Percentiles rank a stretch among this genome's conserved stretches.
Evolutionary conservation across 2,797 vertebrate genomes (phyloP).

Genomic region (Smutsia gigantea): DNA sequence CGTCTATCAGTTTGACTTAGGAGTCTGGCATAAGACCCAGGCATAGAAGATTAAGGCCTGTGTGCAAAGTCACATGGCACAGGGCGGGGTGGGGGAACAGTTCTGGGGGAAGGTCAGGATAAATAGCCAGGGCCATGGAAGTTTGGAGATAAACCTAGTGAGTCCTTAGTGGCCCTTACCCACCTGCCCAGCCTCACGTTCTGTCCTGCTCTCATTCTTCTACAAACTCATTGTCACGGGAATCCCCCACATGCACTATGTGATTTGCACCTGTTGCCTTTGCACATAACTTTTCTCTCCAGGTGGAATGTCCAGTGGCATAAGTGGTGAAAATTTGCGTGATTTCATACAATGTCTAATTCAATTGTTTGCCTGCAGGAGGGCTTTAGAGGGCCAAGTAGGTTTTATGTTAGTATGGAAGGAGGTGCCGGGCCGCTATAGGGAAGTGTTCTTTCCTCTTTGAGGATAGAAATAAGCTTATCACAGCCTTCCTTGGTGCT

Average conservation of each 20-base stretch:
- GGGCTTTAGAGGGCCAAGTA: neutral
- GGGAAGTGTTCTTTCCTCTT: neutral
- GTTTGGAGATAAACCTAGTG: neutral
- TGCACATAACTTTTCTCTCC: neutral
- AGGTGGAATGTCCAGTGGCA: neutral
- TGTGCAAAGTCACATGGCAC: neutral
- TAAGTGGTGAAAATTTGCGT: neutral
- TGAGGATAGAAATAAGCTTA: neutral
- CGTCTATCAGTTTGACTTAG: neutral
- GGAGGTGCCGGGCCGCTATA: neutral
- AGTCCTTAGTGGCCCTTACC: neutral
- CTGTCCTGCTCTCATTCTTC: neutral
- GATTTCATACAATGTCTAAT: neutral
- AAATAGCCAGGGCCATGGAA: accelerated
- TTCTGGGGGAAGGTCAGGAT: neutral
- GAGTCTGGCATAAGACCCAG: neutral
- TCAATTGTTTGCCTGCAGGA: neutral
- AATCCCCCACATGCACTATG: no score
- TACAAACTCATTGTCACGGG: neutral
- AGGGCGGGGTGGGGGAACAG: no score
- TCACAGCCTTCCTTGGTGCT: neutral
- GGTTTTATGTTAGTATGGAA: neutral
- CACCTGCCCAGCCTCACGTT: neutral
- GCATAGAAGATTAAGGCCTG: neutral
- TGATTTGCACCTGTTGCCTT: neutral